Evolutionary conservation across 2,797 vertebrate genomes (phyloP), one percentile per base, ranked within the genome.

Genomic region (Sebastes iracundus): DNA sequence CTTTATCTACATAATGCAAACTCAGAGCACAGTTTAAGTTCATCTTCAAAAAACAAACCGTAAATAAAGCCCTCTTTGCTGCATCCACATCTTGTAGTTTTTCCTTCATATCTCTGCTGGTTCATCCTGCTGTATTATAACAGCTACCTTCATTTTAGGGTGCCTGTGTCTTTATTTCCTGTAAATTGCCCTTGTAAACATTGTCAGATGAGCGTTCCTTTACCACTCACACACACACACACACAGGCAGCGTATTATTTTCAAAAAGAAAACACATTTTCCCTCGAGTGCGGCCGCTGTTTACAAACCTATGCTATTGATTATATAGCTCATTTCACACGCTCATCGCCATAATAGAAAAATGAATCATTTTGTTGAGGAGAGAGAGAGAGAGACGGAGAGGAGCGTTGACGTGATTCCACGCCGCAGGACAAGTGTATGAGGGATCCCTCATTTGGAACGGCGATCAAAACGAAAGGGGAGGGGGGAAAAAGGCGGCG

Each of bases 281-380:
- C 94, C 96, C 94, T 22, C 67, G 94, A 97, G 95, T 96, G 91
- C 80, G 91, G 79, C 89, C 87, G 94, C 94, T 97, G 96, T 97
- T 97, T 98, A 96, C 96, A 96, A 96, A 97, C 94, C 95, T 96
- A 89, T 91, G 87, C 92, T 97, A 96, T 98, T 97, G 97, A 97
- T 99, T 97, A 97, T 96, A 97, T 96, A 97, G 95, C 95, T 97
- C 97, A 97, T 98, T 98, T 98, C 97, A 95, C 96, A 96, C 96
- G 94, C 96, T 97, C 96, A 97, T 98, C 94, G 96, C 95, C 87
- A 93, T 98, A 97, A 98, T 97, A 96, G 97, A 96, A 97, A 97
- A 97, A 96, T 93, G 92, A 96, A 96, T 97, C 95, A 95, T 95
- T 97, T 97, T 93, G 90, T 90, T 91, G 96, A 92, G 74, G 79